Base-by-base conservation (phyloP, 1,140 invertebrate species). In the Lineus longissimus region DNA sequence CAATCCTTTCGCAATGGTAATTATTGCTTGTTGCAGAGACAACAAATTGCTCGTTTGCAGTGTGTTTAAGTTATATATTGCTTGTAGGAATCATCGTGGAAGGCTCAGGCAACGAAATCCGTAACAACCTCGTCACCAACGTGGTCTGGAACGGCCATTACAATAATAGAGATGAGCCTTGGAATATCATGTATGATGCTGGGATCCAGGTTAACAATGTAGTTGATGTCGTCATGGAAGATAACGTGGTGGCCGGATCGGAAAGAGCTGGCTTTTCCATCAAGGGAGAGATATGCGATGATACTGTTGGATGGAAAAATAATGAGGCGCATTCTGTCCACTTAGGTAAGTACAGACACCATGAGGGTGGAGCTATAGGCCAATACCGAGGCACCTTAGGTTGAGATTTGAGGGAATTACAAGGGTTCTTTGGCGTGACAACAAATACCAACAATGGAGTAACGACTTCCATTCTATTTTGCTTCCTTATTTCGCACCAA, bases 221-320 rank as follows among this genome's bases (percentile, higher is more conserved):
- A 11, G 64, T 30, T 0, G 55, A 66, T 17, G 25, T 76, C 11
- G 55, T 68, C 0, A 17, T 81, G 23, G 40, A 47, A 9, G 56
- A 71, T 40, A 80, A 80, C 59, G 63, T 63, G 13, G 71, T 75
- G 22, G 70, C 72, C 33, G 76, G 73, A 9, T 62, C 69, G 2
- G 72, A 81, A 56, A 63, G 76, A 13, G 43, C 63, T 1, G 73
- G 69, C 7, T 74, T 67, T 47, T 64, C 66, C 36, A 54, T 74
- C 9, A 36, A 57, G 25, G 75, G 73, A n/a, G 68, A 74, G 59
- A 13, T 61, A 0, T 41, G 55, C 6, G 19, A 45, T 7, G 40
- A n/a, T 22, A 31, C 59, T 19, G 58, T 69, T n/a, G 47, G 47
- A 0, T 71, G 69, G 59, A 58, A 30, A 43, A 59, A 62, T 13